Base-by-base conservation (phyloP, 2,888 invertebrate genomes). In the Drosophila melanosoma region DNA sequence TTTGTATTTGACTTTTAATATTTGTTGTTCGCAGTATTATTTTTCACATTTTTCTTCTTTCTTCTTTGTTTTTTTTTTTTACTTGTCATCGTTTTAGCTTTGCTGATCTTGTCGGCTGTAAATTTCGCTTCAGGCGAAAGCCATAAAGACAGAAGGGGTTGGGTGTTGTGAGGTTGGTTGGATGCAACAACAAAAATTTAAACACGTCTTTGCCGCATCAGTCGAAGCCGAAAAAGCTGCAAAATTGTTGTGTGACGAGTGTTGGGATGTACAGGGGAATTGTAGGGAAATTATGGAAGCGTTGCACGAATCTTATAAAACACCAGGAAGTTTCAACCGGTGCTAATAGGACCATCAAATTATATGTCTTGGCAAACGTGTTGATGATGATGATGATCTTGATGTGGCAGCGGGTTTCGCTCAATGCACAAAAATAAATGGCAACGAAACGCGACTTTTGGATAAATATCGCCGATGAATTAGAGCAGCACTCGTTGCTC, bases 61-160 rank as follows among this genome's bases (percentile, higher is more conserved):
- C 23, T 8, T 42, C n/a, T 33, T 61, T 38, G 29, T 20, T 54
- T 52, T 63, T 32, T 42, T 32, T 42, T 60, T 33, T 36, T 49
- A 63, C 11, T 58, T 42, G 29, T 54, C 48, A 48, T 48, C 67
- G 54, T 52, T 66, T 52, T 66, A 8, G 12, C 36, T 56, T 33
- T 33, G 40, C 48, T 45, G 54, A 71, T 82, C 68, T 76, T 79
- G 63, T 61, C 67, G 48, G 23, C 57, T 62, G 60, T 48, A 49
- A 59, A n/a, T 49, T 69, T 65, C 62, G 66, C 65, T 54, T 26
- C 45, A 49, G 61, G 73, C 65, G 78, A 85, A 85, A 85, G 66
- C 60, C 66, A 64, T 67, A 75, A 79, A 54, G 35, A 49, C 15
- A 49, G 23, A 53, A 5, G 8, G 5, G 0, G 10, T 36, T 17